Base-by-base conservation (phyloP, 2,888 invertebrate genomes). In the Rambutsinella grinnellia region DNA sequence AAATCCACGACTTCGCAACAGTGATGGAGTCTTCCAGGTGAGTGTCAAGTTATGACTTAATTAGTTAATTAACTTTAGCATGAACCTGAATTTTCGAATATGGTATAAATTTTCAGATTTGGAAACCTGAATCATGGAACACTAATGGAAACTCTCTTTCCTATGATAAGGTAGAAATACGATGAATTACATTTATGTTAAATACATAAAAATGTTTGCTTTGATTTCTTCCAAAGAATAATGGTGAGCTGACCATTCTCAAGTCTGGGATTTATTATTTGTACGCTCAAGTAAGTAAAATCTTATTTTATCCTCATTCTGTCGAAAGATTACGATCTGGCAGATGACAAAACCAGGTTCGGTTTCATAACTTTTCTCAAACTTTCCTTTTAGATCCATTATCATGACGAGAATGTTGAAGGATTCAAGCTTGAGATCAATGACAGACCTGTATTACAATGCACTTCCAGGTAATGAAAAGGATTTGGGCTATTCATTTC, bases 261-360 rank as follows among this genome's bases (percentile, higher is more conserved):
- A 91, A 92, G 81, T 86, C 90, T 0, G 94, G 94, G 27, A 88
- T 94, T 19, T 94, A 93, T 86, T 89, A 93, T 65, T 89, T 93
- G 51, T 94, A 94, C 85, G 92, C 92, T 0, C 93, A 92, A 89
- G 91, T 91, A 85, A 68, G 76, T 60, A 36, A 8, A 36, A n/a
- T n/a, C n/a, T n/a, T n/a, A n/a, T n/a, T n/a, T n/a, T n/a, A n/a
- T n/a, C n/a, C n/a, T n/a, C n/a, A n/a, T n/a, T n/a, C n/a, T n/a
- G n/a, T n/a, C n/a, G n/a, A n/a, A n/a, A n/a, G n/a, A n/a, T n/a
- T n/a, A 46, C 15, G 46, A 13, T 13, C 46, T 46, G 15, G 15
- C 15, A 46, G 10, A 15, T 61, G 61, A 47, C 17, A 23, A 44
- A n/a, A n/a, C n/a, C n/a, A n/a, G n/a, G n/a, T n/a, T n/a, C n/a